A percentile compares a stretch with the other conserved stretches of the same genome.
Conservation (phyloP, 2,113 vertebrate species). For the Megatriorchis doriae region DNA sequence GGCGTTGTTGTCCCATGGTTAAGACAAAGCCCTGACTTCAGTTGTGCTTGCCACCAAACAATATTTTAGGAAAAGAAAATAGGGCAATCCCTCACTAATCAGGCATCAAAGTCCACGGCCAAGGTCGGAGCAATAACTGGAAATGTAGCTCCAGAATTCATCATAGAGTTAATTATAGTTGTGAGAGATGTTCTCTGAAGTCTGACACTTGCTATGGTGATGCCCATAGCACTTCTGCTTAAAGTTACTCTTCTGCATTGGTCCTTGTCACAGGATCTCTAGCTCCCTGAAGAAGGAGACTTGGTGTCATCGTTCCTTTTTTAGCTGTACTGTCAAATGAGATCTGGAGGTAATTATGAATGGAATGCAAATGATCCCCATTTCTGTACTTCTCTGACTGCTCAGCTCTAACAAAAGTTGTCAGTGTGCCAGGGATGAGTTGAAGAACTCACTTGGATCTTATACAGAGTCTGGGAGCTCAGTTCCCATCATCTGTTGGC, state of each 20-base stretch:
- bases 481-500: neutral
- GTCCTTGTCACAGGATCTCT: neutral
- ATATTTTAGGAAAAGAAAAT: neutral
- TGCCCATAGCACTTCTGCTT: neutral
- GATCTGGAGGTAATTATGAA: neutral
- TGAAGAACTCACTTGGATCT: neutral
- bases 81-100: neutral
- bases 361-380: neutral
- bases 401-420: neutral
- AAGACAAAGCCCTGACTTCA: neutral
- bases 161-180: neutral
- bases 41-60: neutral
- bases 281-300: neutral
- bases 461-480: neutral
- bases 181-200: neutral
- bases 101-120: neutral
- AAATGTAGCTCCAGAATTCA: neutral
- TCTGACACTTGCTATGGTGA: neutral
- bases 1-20: accelerated
- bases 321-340: neutral
- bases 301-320: neutral
- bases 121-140: neutral
- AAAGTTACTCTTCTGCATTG: neutral
- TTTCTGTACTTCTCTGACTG: neutral
- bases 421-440: neutral